A percentile compares a stretch with the other conserved stretches of the same genome.
These are phyloP conservation scores for Acleris literana DNA, from an alignment of 2,888 invertebrate species.

Conservation along the genomic window DNA sequence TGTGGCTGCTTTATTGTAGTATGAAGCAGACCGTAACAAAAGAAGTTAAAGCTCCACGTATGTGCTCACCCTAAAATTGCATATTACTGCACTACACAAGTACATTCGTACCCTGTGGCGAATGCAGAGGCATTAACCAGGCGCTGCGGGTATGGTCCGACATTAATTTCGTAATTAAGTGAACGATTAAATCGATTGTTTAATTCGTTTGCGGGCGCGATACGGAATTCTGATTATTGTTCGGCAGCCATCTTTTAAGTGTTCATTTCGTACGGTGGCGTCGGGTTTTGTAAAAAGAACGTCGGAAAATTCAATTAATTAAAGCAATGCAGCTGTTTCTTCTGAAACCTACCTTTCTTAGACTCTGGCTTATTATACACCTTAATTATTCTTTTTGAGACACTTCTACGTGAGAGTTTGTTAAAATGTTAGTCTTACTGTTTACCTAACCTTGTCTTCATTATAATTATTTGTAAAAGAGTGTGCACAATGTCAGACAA, in stretches of 20 bases:
- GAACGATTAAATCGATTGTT: slow-evolving; percentile 72
- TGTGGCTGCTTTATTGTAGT: too few species aligned
- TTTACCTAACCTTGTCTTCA: too few species aligned
- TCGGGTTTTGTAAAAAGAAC: neutral
- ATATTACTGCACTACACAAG: slow-evolving; percentile 4
- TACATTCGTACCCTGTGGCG: slow-evolving; percentile 38
- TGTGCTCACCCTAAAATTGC: neutral
- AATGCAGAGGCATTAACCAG: slow-evolving; percentile 49
- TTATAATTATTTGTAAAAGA: too few species aligned
- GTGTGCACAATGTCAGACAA: neutral
- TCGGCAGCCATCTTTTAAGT: slow-evolving; percentile 40
- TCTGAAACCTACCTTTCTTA: neutral
- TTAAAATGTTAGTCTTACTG: too few species aligned
- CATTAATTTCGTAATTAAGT: slow-evolving; percentile 76
- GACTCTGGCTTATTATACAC: too few species aligned
- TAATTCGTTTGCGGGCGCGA: slow-evolving; percentile 64
- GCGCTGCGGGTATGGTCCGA: slow-evolving; percentile 50
- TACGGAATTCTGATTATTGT: slow-evolving; percentile 54
- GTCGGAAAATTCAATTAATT: neutral
- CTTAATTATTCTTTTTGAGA: too few species aligned
- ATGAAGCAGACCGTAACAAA: too few species aligned
- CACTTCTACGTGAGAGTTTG: too few species aligned
- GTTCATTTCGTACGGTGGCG: slow-evolving; percentile 22
- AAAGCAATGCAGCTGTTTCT: neutral
- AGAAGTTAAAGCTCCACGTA: neutral